Evolutionary conservation across 2,888 invertebrate genomes (phyloP).

Genomic region (Tenodera sinensis): DNA sequence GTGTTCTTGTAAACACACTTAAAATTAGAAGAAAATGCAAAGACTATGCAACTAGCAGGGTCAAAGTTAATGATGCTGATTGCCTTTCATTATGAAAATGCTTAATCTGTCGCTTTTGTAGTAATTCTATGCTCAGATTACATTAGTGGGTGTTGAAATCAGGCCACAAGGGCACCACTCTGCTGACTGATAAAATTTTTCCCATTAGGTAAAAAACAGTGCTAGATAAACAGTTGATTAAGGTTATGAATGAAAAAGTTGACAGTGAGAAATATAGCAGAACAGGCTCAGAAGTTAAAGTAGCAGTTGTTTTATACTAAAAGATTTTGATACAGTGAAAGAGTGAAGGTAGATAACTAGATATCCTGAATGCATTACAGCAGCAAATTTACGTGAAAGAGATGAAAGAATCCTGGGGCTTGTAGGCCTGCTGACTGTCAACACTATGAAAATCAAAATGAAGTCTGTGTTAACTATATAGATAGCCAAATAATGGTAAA

Average conservation of each 20-base stretch:
- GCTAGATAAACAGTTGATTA: not conserved
- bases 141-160: not conserved
- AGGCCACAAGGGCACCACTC: not conserved
- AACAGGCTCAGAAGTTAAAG: not conserved
- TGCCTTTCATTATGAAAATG: too few species aligned
- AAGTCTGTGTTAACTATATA: constrained; percentile 5
- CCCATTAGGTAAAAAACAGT: not conserved
- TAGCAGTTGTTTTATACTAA: not conserved
- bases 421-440: not conserved
- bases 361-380: not conserved
- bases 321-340: not conserved
- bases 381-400: not conserved
- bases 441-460: constrained; percentile 12
- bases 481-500: constrained; percentile 12
- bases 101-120: too few species aligned
- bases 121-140: too few species aligned
- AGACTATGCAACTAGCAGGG: too few species aligned
- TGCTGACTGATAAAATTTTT: not conserved
- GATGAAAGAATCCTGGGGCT: not conserved
- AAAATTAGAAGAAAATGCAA: too few species aligned
- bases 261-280: not conserved
- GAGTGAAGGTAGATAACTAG: not conserved
- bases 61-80: too few species aligned
- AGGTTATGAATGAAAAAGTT: not conserved
- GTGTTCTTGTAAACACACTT: too few species aligned